Conservation (phyloP, 2,797 vertebrate genomes). For the Alauda arvensis region DNA sequence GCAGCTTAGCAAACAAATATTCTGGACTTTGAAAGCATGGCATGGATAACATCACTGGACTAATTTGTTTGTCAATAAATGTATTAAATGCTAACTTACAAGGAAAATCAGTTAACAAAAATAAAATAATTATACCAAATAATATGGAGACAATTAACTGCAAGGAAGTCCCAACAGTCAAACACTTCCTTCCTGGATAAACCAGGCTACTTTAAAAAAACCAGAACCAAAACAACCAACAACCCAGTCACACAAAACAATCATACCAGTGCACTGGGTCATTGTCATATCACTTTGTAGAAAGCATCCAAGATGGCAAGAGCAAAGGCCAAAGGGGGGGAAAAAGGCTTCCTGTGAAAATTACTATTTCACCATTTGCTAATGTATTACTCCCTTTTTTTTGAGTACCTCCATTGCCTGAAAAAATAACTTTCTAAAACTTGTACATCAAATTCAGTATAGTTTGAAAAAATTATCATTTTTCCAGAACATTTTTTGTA, state of each 20-base stretch:
- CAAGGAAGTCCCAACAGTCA: not conserved
- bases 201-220: not conserved
- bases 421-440: not conserved
- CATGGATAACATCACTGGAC: not conserved
- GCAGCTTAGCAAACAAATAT: not conserved
- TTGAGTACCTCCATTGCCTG: not conserved
- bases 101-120: not conserved
- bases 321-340: not conserved
- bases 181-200: not conserved
- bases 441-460: not conserved
- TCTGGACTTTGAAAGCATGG: not conserved
- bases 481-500: not conserved
- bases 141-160: not conserved
- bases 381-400: not conserved
- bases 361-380: not conserved
- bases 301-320: not conserved
- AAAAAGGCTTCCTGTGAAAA: not conserved
- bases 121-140: not conserved
- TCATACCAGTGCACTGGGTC: not conserved
- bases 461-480: not conserved
- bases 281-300: not conserved
- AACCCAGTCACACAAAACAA: not conserved
- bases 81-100: not conserved
- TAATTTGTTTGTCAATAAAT: not conserved
- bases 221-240: not conserved